Evolutionary conservation across 2,888 invertebrate genomes (phyloP).

Genomic region (Eupelmus urozonus): DNA sequence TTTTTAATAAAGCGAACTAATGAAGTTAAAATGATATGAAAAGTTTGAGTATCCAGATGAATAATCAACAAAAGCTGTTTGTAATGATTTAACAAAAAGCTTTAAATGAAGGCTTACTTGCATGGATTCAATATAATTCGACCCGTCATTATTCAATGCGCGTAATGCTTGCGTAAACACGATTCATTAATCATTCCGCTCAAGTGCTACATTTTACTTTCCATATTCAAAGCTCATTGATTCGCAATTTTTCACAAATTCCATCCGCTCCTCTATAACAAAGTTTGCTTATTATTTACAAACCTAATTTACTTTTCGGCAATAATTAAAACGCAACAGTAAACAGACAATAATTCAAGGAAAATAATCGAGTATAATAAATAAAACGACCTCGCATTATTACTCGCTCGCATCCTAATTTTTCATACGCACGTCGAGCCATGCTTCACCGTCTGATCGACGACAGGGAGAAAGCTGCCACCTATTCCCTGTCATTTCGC

Average conservation of each 20-base stretch:
- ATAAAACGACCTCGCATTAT: too few species aligned
- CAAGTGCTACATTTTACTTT: conserved; percentile 19
- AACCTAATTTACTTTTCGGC: too few species aligned
- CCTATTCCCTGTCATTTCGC: conserved; percentile 8
- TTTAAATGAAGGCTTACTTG: conserved; percentile 23
- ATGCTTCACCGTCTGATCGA: too few species aligned
- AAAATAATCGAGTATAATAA: too few species aligned
- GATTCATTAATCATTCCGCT: conserved; percentile 41
- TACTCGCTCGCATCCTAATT: too few species aligned
- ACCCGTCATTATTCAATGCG: conserved; percentile 46
- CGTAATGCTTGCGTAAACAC: conserved; percentile 23
- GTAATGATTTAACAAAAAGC: conserved; percentile 37
- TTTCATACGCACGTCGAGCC: too few species aligned
- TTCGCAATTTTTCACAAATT: too few species aligned
- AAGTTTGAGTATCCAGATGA: conserved; percentile 16
- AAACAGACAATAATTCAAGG: too few species aligned
- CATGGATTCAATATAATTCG: conserved; percentile 26
- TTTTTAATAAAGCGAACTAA: conserved; percentile 11
- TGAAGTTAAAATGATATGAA: neutral
- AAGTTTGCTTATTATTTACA: too few species aligned
- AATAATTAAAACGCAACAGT: too few species aligned
- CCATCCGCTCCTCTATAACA: too few species aligned
- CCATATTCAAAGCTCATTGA: neutral
- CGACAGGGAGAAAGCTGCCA: conserved; percentile 2
- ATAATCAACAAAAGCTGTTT: conserved; percentile 3